Evolutionary conservation across 2,888 invertebrate genomes (phyloP).

Genomic region (Rhopalosiphum nymphaeae): DNA sequence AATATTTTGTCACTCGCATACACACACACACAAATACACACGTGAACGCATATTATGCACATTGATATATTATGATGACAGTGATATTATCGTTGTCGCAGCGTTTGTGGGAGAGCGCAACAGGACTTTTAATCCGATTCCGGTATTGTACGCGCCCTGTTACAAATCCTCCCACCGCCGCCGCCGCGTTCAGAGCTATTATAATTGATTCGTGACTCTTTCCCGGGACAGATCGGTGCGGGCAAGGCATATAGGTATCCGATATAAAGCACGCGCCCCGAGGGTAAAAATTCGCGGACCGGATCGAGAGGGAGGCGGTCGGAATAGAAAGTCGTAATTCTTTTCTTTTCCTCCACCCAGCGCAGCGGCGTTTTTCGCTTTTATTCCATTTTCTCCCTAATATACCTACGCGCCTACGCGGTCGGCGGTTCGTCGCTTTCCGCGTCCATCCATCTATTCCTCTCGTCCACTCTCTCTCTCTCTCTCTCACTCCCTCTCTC

Average conservation of each 20-base stretch:
- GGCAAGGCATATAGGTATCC: constrained; percentile 2
- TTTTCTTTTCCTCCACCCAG: constrained; percentile 6
- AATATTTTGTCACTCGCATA: background rate
- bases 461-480: background rate
- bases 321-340: constrained; percentile 53
- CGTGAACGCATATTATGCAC: background rate
- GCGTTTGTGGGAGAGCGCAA: constrained; percentile 33
- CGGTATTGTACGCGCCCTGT: background rate
- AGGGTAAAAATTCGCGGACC: constrained; percentile 31
- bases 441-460: background rate
- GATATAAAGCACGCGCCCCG: constrained; percentile 38
- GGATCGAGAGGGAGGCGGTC: background rate
- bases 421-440: background rate
- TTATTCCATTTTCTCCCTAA: constrained; percentile 63
- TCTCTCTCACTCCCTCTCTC: background rate
- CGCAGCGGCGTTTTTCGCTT: constrained; percentile 18
- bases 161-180: background rate
- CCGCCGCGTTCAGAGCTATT: background rate
- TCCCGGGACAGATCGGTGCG: background rate
- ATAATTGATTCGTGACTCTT: constrained; percentile 64
- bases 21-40: background rate
- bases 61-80: background rate
- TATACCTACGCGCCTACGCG: constrained; percentile 22
- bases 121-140: constrained; percentile 57
- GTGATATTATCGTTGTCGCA: background rate